Evolutionary conservation across 37 sponge, comb jelly and placozoan genomes (phyloP), one percentile per base, ranked within the genome.

Genomic region (Tethya wilhelma): DNA sequence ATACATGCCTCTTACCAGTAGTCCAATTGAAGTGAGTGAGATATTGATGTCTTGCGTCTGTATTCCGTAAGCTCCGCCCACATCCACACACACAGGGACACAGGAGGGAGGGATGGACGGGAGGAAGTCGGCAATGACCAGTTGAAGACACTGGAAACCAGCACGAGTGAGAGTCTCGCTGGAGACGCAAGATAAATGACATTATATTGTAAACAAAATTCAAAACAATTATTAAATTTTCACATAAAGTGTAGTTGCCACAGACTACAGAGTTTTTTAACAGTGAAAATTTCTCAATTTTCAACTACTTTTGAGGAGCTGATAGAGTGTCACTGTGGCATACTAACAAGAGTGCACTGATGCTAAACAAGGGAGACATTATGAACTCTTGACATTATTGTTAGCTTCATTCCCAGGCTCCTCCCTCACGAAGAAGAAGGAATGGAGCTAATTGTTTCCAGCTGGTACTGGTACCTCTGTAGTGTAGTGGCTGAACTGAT

Each of bases 31-130:
- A 9, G 99, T 91, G 8, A 98, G 81, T 57, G 91, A 90, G 81
- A 96, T 91, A 80, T 98, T 98, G 72, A 98, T 77, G 78, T 98
- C 96, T 17, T 69, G 72, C 31, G 82, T 73, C 78, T 98, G 99
- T 44, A 85, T 73, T 2, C 94, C 99, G 75, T 91, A 98, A 38
- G 75, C 73, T 0, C 86, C 82, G 0, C 79, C 76, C 31, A 90
- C 83, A 29, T 88, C 87, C 56, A 98, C 68, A 72, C 91, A 89
- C 29, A 78, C 60, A 2, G 99, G 86, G 19, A 96, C 45, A 55
- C 86, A 96, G 40, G 67, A 4, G 38, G 78, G 64, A 42, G 93
- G 85, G 32, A 98, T 73, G 33, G 85, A 33, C 19, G 91, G 87
- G 4, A 96, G 87, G 69, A 84, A 98, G 91, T 98, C 99, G 8